A percentile compares a stretch with the other conserved stretches of the same genome.
Conservation (phyloP, 2,797 vertebrate genomes). For the Carcharodon carcharias region DNA sequence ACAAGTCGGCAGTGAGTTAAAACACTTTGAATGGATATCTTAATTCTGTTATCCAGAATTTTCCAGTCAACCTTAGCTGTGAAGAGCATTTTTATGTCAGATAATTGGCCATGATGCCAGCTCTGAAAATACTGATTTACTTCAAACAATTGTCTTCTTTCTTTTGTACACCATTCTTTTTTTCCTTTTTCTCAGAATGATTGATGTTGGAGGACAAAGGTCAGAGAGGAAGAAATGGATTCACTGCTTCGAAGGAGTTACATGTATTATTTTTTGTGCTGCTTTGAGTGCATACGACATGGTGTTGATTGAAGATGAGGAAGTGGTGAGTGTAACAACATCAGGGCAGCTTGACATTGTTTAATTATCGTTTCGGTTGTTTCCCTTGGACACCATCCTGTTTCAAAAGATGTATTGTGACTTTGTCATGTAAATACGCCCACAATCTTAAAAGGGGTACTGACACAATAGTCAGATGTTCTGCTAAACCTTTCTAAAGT, state of each 20-base stretch:
- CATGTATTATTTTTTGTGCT: slow-evolving; percentile 65
- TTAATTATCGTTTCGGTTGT: not conserved
- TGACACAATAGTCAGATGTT: not conserved
- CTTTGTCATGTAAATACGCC: not conserved
- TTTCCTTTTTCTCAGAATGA: slow-evolving; percentile 54
- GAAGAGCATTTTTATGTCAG: not conserved
- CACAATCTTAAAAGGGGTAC: not conserved
- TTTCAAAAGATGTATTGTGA: not conserved
- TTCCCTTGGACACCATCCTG: not conserved
- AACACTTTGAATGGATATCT: not conserved
- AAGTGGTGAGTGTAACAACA: slow-evolving; percentile 58
- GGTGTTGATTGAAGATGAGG: slow-evolving; percentile 62
- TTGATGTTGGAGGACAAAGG: slow-evolving; percentile 52
- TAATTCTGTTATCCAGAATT: not conserved
- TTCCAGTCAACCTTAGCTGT: not conserved
- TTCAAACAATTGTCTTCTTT: not conserved
- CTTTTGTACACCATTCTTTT: not conserved
- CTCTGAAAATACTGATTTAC: not conserved
- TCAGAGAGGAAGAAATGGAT: slow-evolving; percentile 63
- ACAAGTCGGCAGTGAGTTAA: not conserved
- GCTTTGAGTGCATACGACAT: slow-evolving; percentile 62
- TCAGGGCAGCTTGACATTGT: not conserved
- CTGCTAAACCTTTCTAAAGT: not conserved
- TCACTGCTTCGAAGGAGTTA: slow-evolving; percentile 66
- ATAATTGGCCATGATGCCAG: not conserved